These are phyloP conservation scores for Phymastichus coffea DNA, from an alignment of 1,140 invertebrate genomes.

Conservation along the genomic window DNA sequence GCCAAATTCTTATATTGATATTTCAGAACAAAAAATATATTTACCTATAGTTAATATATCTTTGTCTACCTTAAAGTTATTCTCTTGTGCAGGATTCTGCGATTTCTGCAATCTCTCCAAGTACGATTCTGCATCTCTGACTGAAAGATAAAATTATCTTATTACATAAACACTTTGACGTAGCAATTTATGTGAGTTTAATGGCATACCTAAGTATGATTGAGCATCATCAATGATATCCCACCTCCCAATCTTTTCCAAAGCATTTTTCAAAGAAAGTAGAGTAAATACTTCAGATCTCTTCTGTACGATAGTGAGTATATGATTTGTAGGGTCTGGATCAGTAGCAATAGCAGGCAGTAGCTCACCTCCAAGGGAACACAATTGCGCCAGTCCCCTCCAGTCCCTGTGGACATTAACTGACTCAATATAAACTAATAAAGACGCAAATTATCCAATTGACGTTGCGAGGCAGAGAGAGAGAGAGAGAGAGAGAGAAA, in stretches of 20 bases:
- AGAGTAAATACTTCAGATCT: constrained; percentile 52
- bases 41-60: constrained; percentile 47
- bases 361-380: constrained; percentile 53
- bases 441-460: too few species aligned
- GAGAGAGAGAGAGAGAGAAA: too few species aligned
- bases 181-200: background rate
- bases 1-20: too few species aligned
- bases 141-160: constrained; percentile 25
- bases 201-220: constrained; percentile 58
- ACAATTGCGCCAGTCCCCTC: constrained; percentile 64
- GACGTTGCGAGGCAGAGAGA: too few species aligned
- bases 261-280: constrained; percentile 53
- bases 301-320: constrained; percentile 57
- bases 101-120: constrained; percentile 35
- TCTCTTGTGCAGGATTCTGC: constrained; percentile 27
- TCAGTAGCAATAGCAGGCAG: constrained; percentile 53
- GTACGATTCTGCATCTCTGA: constrained; percentile 48
- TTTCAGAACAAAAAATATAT: too few species aligned
- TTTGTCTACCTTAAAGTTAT: constrained; percentile 36
- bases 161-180: background rate
- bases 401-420: constrained; percentile 61
- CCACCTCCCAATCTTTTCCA: constrained; percentile 66
- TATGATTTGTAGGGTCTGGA: constrained; percentile 56
- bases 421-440: constrained; percentile 21
- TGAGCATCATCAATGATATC: constrained; percentile 65